phyloP scores from a whole-genome alignment of 2,797 vertebrate genomes.

The Spinus pinus region DNA sequence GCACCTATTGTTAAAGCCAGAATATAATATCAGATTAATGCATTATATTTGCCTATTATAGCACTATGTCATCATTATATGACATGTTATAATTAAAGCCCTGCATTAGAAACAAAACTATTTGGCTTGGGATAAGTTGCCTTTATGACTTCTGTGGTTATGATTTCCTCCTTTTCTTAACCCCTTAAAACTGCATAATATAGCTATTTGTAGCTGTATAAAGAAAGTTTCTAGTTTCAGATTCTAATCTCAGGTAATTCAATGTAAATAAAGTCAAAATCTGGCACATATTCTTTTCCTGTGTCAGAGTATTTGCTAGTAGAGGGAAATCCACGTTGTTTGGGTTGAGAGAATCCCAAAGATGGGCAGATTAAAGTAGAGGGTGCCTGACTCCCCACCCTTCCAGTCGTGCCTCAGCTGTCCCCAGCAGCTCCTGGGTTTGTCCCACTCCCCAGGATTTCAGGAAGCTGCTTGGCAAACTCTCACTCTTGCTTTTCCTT shows the following conservation, averaged over 20 bases:
- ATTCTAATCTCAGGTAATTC: constrained; percentile 61
- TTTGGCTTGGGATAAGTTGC: constrained; percentile 72
- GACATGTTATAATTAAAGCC: constrained; percentile 71
- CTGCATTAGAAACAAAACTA: constrained; percentile 71
- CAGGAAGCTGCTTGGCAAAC: background rate
- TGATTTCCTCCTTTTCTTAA: constrained; percentile 68
- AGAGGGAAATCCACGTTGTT: background rate
- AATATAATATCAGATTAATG: constrained; percentile 78
- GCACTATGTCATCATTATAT: constrained; percentile 78
- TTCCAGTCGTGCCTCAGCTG: background rate
- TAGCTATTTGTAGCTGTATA: constrained; percentile 67
- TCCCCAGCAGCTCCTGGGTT: background rate
- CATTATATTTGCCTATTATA: constrained; percentile 76
- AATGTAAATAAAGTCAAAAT: constrained; percentile 54
- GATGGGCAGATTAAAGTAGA: constrained; percentile 2
- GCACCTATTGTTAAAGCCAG: constrained; percentile 77
- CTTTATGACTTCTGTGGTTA: constrained; percentile 69
- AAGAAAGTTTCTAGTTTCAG: constrained; percentile 61
- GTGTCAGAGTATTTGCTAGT: background rate
- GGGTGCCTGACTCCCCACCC: background rate
- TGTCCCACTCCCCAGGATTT: background rate
- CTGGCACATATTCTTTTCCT: constrained; percentile 28
- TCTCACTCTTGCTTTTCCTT: background rate
- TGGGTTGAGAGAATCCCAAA: background rate
- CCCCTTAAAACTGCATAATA: constrained; percentile 64